Conservation (phyloP, 2,113 vertebrate species). For the Pygoscelis adeliae region DNA sequence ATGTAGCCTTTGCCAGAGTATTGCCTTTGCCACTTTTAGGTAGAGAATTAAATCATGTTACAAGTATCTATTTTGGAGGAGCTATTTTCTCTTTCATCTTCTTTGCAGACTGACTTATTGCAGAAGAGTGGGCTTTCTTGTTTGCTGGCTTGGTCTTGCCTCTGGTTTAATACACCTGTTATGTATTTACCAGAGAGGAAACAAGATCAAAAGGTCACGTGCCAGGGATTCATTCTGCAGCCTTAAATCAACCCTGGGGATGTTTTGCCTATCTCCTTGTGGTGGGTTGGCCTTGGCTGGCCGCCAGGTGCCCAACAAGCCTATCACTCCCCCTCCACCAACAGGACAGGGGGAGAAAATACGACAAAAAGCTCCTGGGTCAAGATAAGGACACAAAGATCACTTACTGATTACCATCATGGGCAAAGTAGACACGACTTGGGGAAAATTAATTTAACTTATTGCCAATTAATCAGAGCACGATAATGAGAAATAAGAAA, state of each 20-base stretch:
- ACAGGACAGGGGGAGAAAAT: not conserved
- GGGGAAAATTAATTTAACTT: not conserved
- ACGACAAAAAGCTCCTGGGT: not conserved
- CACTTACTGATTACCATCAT: not conserved
- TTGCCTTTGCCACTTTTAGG: not conserved
- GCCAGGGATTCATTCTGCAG: not conserved
- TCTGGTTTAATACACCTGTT: not conserved
- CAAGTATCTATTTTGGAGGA: not conserved
- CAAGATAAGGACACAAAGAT: not conserved
- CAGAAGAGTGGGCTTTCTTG: not conserved
- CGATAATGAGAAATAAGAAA: not conserved
- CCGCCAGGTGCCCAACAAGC: not conserved
- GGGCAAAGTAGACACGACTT: not conserved
- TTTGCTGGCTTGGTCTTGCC: not conserved
- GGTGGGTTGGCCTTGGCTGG: not conserved
- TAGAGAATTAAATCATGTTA: not conserved
- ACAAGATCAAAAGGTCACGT: not conserved
- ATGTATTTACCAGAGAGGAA: not conserved
- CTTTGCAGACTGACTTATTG: not conserved
- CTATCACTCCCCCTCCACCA: not conserved
- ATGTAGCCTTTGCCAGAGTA: not conserved
- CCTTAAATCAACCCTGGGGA: not conserved
- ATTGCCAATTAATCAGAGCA: not conserved
- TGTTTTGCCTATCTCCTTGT: not conserved
- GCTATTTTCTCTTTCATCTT: not conserved